These are phyloP conservation scores for Tachysurus vachellii DNA, from an alignment of 2,113 vertebrate genomes.

Conservation along the genomic window DNA sequence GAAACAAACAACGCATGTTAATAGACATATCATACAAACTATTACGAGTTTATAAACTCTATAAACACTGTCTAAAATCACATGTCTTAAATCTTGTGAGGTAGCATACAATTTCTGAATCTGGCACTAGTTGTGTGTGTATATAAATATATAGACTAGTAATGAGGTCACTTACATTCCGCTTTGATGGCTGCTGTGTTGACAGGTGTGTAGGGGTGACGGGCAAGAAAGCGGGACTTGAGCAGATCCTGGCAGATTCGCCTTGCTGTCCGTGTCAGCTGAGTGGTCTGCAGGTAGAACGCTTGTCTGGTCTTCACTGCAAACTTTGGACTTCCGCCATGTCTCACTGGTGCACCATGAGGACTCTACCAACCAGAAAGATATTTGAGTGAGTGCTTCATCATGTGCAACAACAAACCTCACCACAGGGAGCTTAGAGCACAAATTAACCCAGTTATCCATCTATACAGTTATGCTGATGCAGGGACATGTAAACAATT, in stretches of 20 bases:
- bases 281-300: constrained; percentile 91
- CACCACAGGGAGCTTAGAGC: neutral
- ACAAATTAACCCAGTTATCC: no score
- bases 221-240: constrained; percentile 82
- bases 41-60: neutral
- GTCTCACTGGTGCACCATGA: constrained; percentile 83
- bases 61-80: no score
- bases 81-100: neutral
- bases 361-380: constrained; percentile 79
- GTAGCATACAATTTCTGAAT: neutral
- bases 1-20: neutral
- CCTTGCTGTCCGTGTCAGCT: constrained; percentile 84
- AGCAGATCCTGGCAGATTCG: constrained; percentile 90
- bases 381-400: neutral
- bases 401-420: neutral
- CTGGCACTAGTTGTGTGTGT: neutral
- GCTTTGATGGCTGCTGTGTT: constrained; percentile 95
- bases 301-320: constrained; percentile 97
- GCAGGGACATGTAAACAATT: neutral
- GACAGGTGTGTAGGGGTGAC: constrained; percentile 91
- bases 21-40: neutral
- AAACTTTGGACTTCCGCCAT: constrained; percentile 92
- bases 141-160: neutral
- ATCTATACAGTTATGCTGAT: no score
- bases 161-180: constrained; percentile 79